phyloP scores from a whole-genome alignment of 2,113 vertebrate genomes.

The Ptilonorhynchus violaceus region DNA sequence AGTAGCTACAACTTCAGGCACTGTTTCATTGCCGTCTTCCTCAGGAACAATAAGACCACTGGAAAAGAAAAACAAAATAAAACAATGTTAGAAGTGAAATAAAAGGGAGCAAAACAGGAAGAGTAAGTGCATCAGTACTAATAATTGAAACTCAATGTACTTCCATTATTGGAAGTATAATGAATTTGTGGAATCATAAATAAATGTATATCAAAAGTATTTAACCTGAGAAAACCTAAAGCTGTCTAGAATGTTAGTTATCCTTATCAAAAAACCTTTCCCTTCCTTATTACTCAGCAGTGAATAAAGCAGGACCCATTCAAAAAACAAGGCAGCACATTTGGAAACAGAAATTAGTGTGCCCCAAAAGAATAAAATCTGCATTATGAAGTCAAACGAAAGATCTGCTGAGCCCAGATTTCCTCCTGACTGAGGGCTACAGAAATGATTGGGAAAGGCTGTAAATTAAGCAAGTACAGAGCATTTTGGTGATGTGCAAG shows the following conservation, averaged over 20 bases:
- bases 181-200: not conserved
- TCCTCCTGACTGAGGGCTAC: not conserved
- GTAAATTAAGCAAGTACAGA: not conserved
- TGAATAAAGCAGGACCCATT: not conserved
- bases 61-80: not conserved
- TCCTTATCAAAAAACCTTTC: not conserved
- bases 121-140: not conserved
- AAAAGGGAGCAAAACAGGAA: not conserved
- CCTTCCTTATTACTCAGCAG: not conserved
- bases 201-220: not conserved
- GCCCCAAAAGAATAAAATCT: not conserved
- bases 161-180: not conserved
- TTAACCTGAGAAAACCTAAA: not conserved
- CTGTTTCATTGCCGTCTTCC: slow-evolving; percentile 87
- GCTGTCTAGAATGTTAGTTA: not conserved
- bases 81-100: not conserved
- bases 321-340: not conserved
- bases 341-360: not conserved
- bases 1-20: slow-evolving; percentile 90
- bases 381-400: not conserved
- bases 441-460: not conserved
- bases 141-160: not conserved
- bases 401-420: not conserved
- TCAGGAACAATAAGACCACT: slow-evolving; percentile 96
- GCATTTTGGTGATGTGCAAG: rapidly evolving